Conservation (phyloP, 2,888 invertebrate genomes). For the Campoletis raptor region DNA sequence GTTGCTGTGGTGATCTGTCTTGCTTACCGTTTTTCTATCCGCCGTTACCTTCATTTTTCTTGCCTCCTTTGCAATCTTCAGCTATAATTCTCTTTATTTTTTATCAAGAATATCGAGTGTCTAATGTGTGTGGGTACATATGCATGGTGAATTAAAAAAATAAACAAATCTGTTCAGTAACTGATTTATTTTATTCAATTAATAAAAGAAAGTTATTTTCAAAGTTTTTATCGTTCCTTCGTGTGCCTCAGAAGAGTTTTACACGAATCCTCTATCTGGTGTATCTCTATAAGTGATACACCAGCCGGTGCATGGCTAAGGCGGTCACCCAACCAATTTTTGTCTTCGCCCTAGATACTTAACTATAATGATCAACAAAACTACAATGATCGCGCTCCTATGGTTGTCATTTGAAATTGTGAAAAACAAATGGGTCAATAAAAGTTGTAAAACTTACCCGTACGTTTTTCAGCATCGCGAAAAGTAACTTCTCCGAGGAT, state of each 20-base stretch:
- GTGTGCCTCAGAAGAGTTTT: too few relatives aligned
- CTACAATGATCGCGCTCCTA: too few relatives aligned
- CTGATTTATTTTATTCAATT: background rate
- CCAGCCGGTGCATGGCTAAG: too few relatives aligned
- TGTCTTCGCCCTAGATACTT: too few relatives aligned
- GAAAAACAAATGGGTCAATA: background rate
- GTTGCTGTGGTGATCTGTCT: slow-evolving; percentile 79
- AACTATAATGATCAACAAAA: too few relatives aligned
- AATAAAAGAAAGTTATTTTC: too few relatives aligned
- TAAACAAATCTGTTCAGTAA: background rate
- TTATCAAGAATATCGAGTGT: background rate
- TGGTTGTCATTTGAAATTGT: too few relatives aligned
- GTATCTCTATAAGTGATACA: too few relatives aligned
- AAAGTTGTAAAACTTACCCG: slow-evolving; percentile 85
- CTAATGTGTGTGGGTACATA: background rate
- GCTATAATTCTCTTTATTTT: slow-evolving; percentile 22
- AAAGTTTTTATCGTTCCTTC: too few relatives aligned
- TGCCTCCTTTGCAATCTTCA: slow-evolving; percentile 7
- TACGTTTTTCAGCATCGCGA: slow-evolving; percentile 92
- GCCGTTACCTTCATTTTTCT: slow-evolving; percentile 47
- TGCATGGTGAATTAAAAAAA: background rate
- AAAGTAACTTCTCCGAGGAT: slow-evolving; percentile 92
- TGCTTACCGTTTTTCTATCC: slow-evolving; percentile 76
- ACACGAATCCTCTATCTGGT: too few relatives aligned
- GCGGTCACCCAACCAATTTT: too few relatives aligned